Conservation (phyloP, 2,797 vertebrate genomes). For the Echiichthys vipera region DNA sequence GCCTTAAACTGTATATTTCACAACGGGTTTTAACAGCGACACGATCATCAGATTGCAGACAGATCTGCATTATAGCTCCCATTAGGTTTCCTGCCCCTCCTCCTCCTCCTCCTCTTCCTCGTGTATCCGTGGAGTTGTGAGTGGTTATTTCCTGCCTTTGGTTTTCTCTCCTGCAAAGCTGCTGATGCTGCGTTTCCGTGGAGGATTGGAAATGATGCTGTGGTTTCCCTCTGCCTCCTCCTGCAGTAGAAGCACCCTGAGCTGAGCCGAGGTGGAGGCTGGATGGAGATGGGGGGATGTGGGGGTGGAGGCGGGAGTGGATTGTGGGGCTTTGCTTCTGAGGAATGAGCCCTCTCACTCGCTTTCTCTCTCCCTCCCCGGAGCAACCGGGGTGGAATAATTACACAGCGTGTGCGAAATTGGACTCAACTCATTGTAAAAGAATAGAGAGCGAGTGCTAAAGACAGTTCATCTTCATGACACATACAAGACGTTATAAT, state of each 20-base stretch:
- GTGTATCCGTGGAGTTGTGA: neutral
- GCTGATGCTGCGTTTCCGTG: conserved; percentile 45
- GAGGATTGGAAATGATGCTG: conserved; percentile 27
- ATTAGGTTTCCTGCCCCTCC: neutral
- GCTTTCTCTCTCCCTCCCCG: conserved; percentile 3
- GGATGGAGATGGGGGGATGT: neutral
- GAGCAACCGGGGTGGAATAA: conserved; percentile 59
- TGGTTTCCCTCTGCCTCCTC: conserved; percentile 30
- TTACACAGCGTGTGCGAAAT: conserved; percentile 44
- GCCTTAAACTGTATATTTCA: neutral
- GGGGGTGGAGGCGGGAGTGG: neutral
- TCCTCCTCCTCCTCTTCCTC: neutral
- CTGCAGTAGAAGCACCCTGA: conserved; percentile 14
- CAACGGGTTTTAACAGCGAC: neutral
- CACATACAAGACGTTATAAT: too few relatives aligned
- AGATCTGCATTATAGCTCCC: neutral
- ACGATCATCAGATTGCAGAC: neutral
- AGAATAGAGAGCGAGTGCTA: conserved; percentile 9
- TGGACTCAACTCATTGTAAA: conserved; percentile 20
- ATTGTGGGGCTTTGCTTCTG: conserved; percentile 50
- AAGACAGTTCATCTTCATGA: neutral
- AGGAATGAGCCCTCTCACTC: conserved; percentile 47
- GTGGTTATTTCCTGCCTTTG: conserved; percentile 25
- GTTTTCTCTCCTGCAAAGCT: conserved; percentile 23
- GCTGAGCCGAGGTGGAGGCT: conserved; percentile 9